These are phyloP conservation scores for Pseudomyrmex cubaensis DNA, from an alignment of 1,140 invertebrate species.

Conservation along the genomic window DNA sequence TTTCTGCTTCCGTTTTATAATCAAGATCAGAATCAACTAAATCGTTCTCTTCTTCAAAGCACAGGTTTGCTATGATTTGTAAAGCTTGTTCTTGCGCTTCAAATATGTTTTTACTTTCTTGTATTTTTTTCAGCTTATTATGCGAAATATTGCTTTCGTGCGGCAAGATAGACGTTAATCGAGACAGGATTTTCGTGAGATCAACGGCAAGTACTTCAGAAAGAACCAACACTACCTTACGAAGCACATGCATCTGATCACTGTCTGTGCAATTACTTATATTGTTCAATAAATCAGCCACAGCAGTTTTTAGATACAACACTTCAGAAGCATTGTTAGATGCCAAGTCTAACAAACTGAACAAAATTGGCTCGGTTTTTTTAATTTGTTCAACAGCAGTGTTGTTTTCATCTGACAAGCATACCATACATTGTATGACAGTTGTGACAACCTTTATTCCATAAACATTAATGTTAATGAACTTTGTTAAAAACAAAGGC, in stretches of 20 bases:
- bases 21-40: constrained; percentile 83
- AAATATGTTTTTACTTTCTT: constrained; percentile 85
- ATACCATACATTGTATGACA: constrained; percentile 88
- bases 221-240: constrained; percentile 83
- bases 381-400: constrained; percentile 85
- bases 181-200: constrained; percentile 68
- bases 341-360: constrained; percentile 82
- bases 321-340: constrained; percentile 77
- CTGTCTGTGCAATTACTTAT: constrained; percentile 80
- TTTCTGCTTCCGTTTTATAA: constrained; percentile 81
- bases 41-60: constrained; percentile 86
- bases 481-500: constrained; percentile 87
- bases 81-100: constrained; percentile 88
- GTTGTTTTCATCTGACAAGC: constrained; percentile 89
- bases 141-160: constrained; percentile 73
- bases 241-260: constrained; percentile 73
- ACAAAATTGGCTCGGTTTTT: constrained; percentile 82
- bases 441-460: constrained; percentile 87
- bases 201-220: constrained; percentile 83
- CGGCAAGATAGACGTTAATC: constrained; percentile 69
- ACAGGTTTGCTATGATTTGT: constrained; percentile 90
- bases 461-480: constrained; percentile 87
- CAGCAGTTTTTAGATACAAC: constrained; percentile 86
- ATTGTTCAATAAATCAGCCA: constrained; percentile 86
- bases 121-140: constrained; percentile 81